These are phyloP conservation scores for Melanotaenia duboulayi DNA, from an alignment of 2,113 vertebrate species.

Conservation along the genomic window DNA sequence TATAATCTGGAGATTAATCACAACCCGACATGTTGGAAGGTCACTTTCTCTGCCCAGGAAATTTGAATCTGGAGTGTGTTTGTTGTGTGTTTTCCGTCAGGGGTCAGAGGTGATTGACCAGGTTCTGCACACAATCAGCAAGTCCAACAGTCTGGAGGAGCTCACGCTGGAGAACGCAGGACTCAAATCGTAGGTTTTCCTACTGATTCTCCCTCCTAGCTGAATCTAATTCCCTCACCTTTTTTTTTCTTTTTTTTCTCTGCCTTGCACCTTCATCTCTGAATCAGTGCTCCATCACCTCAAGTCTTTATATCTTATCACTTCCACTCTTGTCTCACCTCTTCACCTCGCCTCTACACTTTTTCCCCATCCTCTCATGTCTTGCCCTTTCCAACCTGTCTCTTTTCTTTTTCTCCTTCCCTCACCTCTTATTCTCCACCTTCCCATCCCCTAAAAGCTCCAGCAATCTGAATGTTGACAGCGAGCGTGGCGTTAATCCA, in stretches of 20 bases:
- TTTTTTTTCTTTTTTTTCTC: slow-evolving; percentile 15
- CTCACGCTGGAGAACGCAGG: slow-evolving; percentile 91
- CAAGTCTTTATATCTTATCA: slow-evolving; percentile 14
- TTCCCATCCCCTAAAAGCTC: slow-evolving; percentile 30
- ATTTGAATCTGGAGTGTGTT: not conserved
- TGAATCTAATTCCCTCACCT: slow-evolving; percentile 33
- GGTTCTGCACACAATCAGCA: slow-evolving; percentile 90
- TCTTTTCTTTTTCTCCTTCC: slow-evolving; percentile 7
- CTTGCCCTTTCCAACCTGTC: slow-evolving; percentile 56
- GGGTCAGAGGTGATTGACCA: slow-evolving; percentile 93
- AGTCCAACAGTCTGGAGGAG: slow-evolving; percentile 92
- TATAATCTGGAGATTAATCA: not conserved
- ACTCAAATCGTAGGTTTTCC: slow-evolving; percentile 88
- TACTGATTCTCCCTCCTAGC: slow-evolving; percentile 15
- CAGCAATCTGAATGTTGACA: slow-evolving; percentile 20
- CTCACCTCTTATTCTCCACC: slow-evolving; percentile 38
- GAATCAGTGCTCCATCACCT: slow-evolving; percentile 26
- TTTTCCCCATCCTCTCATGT: slow-evolving; percentile 23
- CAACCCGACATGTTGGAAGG: not conserved
- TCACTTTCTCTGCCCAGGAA: not conserved
- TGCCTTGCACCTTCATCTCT: slow-evolving; percentile 13
- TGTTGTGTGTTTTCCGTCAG: slow-evolving; percentile 67
- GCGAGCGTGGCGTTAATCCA: slow-evolving; percentile 15
- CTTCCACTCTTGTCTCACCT: slow-evolving; percentile 26
- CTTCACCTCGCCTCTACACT: slow-evolving; percentile 19